These are phyloP conservation scores for Meda fulgida DNA, from an alignment of 2,797 vertebrate species.

Conservation along the genomic window DNA sequence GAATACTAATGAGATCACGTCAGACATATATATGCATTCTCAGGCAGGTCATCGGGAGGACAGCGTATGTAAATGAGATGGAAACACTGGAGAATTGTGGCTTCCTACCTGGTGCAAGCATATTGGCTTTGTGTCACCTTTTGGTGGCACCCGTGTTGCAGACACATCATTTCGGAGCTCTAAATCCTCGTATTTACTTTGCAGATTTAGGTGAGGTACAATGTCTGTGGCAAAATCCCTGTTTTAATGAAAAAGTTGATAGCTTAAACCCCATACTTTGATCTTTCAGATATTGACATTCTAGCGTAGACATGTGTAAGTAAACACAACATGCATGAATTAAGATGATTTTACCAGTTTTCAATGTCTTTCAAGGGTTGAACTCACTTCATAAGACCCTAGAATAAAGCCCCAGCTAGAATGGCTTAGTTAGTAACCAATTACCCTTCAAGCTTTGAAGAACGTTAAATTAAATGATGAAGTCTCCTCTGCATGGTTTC, in stretches of 20 bases:
- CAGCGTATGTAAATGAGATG: constrained; percentile 36
- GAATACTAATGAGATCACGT: constrained; percentile 13
- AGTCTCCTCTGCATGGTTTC: neutral
- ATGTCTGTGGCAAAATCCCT: constrained; percentile 58
- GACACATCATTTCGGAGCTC: constrained; percentile 55
- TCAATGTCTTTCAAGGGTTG: constrained; percentile 7
- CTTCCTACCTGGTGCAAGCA: constrained; percentile 39
- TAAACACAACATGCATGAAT: constrained; percentile 56
- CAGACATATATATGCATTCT: constrained; percentile 18
- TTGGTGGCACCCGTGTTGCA: constrained; percentile 52
- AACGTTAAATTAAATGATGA: constrained; percentile 20
- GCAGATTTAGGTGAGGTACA: constrained; percentile 60
- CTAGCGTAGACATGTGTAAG: constrained; percentile 59
- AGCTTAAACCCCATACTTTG: constrained; percentile 55
- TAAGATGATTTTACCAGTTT: constrained; percentile 45
- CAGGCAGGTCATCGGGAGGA: constrained; percentile 44
- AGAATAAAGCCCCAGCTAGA: constrained; percentile 17
- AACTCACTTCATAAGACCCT: constrained; percentile 20
- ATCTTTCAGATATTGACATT: constrained; percentile 62
- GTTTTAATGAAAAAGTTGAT: constrained; percentile 62
- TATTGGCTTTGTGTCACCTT: constrained; percentile 56
- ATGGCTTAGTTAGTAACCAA: constrained; percentile 22
- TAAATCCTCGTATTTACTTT: constrained; percentile 63
- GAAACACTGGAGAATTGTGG: constrained; percentile 18
- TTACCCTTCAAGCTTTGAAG: constrained; percentile 32